Evolutionary conservation across 2,888 invertebrate species (phyloP).

Genomic region (Biston betularia): DNA sequence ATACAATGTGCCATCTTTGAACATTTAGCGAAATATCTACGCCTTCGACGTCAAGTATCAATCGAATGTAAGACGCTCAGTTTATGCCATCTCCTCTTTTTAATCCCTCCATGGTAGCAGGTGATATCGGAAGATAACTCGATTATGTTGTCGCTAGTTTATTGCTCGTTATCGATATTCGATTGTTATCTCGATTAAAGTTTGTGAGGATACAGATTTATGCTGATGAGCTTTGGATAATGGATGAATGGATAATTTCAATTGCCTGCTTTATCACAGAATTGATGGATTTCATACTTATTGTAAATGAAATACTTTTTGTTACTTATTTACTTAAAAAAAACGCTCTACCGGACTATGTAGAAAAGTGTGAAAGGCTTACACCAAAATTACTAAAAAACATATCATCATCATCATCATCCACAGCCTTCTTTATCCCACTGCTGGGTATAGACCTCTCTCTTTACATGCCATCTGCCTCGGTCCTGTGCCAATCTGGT

Average conservation of each 20-base stretch:
- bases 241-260: background rate
- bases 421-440: no score
- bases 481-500: no score
- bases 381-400: no score
- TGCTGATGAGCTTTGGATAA: constrained; percentile 26
- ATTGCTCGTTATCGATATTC: constrained; percentile 31
- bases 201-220: constrained; percentile 16
- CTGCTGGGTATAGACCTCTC: no score
- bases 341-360: no score
- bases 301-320: background rate
- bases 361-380: no score
- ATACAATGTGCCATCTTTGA: no score
- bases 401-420: no score
- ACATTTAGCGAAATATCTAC: no score
- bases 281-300: background rate
- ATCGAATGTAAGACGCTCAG: background rate
- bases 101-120: constrained; percentile 46
- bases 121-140: constrained; percentile 56
- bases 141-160: constrained; percentile 44
- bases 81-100: background rate
- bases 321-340: background rate
- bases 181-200: constrained; percentile 27
- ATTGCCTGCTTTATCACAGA: background rate
- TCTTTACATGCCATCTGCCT: no score
- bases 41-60: background rate